Base-by-base conservation (phyloP, 2,797 vertebrate species). In the Caiman crocodilus region DNA sequence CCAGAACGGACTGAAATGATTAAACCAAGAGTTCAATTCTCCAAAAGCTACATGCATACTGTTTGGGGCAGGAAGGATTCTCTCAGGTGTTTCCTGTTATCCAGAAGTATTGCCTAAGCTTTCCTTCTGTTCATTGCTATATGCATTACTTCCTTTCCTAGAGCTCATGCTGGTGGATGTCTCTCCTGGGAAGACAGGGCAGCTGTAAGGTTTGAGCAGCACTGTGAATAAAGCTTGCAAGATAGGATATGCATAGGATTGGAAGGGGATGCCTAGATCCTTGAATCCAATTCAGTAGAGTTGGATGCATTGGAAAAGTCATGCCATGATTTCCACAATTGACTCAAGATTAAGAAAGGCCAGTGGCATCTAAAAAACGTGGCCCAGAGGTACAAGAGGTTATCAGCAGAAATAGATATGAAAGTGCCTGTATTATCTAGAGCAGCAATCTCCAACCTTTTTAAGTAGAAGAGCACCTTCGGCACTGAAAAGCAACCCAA, bases 31-130 rank as follows among this genome's bases (percentile, higher is more conserved):
- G 2, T 81, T 76, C 12, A n/a, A 4, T 85, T 80, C 81, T 8
- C 71, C 30, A 64, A 87, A 21, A 35, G 1, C 0, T 4, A 76
- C 1, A 1, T 1, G 21, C 8, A 26, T 32, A 15, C 12, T 6
- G 18, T 2, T n/a, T n/a, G 0, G 2, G 3, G n/a, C 21, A 74
- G 3, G 7, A 1, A 2, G 28, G 7, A 20, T 76, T 90, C 87
- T 91, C 15, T 2, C 5, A n/a, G 3, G 4, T 64, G 79, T 87
- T 32, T n/a, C 69, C 7, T 18, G 23, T 60, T 18, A 1, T 23
- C 9, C 7, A 14, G 23, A 71, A 2, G 6, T 21, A 71, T 14
- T 25, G 32, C 35, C 18, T 35, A 4, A 35, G 67, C 20, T 42
- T 71, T 71, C 35, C 35, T 35, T 13, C 20, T 30, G 6, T 35